Conservation (phyloP, 2,797 vertebrate species). For the Notoglanidium macrostoma region DNA sequence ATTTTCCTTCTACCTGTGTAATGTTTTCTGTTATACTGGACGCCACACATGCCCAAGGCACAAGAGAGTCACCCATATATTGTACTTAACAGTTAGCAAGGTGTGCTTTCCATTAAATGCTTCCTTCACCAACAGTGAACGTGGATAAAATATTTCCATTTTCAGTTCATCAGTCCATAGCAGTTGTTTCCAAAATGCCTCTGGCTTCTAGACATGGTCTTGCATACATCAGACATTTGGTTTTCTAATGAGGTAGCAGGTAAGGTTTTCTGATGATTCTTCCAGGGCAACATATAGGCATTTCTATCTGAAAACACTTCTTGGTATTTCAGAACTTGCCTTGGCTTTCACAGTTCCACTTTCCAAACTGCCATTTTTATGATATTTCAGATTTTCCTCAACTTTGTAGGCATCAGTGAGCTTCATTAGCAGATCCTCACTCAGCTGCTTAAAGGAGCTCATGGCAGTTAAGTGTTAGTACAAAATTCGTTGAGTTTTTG, state of each 20-base stretch:
- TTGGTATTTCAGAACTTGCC: background rate
- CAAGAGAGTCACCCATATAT: background rate
- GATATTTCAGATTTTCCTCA: background rate
- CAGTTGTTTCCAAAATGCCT: background rate
- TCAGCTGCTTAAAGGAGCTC: background rate
- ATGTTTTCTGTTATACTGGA: background rate
- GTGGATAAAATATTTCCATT: background rate
- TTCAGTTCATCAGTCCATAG: background rate
- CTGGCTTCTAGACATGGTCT: background rate
- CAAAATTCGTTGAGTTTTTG: background rate
- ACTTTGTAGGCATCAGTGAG: background rate
- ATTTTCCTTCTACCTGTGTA: background rate
- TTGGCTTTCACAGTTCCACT: background rate
- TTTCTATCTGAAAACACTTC: background rate
- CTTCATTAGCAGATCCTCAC: background rate
- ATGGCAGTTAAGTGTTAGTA: slow-evolving; percentile 6
- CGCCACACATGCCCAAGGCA: background rate
- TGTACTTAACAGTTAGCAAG: background rate
- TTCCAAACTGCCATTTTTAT: background rate
- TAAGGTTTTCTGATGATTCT: background rate
- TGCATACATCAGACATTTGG: background rate
- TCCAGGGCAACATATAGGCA: background rate
- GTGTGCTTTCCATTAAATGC: background rate
- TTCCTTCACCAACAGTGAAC: background rate
- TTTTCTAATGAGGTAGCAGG: background rate